Evolutionary conservation across 2,113 vertebrate genomes (phyloP), one percentile per base, ranked within the genome.

Genomic region (Austrofundulus limnaeus): DNA sequence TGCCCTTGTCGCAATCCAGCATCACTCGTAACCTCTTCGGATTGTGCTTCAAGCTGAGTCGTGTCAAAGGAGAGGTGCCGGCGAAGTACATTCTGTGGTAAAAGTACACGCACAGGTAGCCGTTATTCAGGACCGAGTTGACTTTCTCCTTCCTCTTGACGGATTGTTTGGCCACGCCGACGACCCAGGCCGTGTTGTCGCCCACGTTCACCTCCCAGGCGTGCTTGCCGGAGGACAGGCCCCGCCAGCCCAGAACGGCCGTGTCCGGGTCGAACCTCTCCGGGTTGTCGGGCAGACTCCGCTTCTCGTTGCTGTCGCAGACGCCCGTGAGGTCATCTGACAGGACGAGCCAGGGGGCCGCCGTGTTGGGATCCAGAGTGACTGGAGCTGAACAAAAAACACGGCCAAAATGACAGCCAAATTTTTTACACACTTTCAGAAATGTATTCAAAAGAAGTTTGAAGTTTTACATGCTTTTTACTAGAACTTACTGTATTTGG

Each of bases 81-180:
- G 89, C 89, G 13, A 90, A 88, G 79, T 91, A 86, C 89, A 89
- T 90, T 1, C 88, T 81, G 72, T 89, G 81, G 78, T 90, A 90
- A 23, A 83, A 91, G 73, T 89, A 90, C 46, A 92, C 75, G 1
- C 84, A 81, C 66, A 88, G 72, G 82, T 89, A 91, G 53, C 90
- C 90, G 15, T 90, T 87, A 38, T 72, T 80, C 39, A 85, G 66
- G 54, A 88, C 85, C 0, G 87, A 89, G 0, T 82, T 75, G 61
- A 91, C 72, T 10, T 88, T 90, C 70, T 90, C 79, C 19, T 91
- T 92, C 64, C 74, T 77, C 39, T 50, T 42, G 37, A 85, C 74
- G 0, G 86, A 92, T 8, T 79, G 68, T 24, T 88, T 88, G 0
- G 88, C 89, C 48, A 92, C 80, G 3, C 90, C 90, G 0, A 92